These are phyloP conservation scores for Drosophila paulistorum DNA, from an alignment of 1,140 invertebrate genomes.

Conservation along the genomic window DNA sequence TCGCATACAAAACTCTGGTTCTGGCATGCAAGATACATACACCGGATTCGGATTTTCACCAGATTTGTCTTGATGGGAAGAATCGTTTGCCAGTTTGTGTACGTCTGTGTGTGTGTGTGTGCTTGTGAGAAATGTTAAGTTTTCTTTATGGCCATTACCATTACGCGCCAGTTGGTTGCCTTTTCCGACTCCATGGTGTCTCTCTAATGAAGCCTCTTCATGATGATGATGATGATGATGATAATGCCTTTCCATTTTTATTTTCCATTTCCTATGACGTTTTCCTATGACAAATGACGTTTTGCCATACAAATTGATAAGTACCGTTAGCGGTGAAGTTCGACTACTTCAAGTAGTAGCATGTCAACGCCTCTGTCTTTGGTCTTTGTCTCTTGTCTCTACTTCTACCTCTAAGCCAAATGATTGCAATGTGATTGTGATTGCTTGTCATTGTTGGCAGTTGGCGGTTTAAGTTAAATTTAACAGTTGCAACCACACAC, in stretches of 20 bases:
- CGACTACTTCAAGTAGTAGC: slow-evolving; percentile 22
- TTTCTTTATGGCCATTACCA: slow-evolving; percentile 65
- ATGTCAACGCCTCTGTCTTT: slow-evolving; percentile 49
- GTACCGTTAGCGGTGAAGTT: slow-evolving; percentile 65
- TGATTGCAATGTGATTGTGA: slow-evolving; percentile 42
- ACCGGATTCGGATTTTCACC: slow-evolving; percentile 59
- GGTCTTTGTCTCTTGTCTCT: background rate
- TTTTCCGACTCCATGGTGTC: slow-evolving; percentile 24
- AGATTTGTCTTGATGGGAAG: slow-evolving; percentile 39
- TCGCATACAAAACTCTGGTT: slow-evolving; percentile 28
- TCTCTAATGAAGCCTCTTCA: slow-evolving; percentile 62
- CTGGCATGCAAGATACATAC: slow-evolving; percentile 58
- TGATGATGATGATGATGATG: background rate
- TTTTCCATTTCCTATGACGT: slow-evolving; percentile 15
- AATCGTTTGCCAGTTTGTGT: background rate
- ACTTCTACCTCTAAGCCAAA: background rate
- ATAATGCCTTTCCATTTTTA: slow-evolving; percentile 42
- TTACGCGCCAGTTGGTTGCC: slow-evolving; percentile 47
- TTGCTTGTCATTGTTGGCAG: slow-evolving; percentile 64
- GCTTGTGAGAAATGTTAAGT: slow-evolving; percentile 57
- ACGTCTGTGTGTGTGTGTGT: background rate
- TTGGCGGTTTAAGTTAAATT: slow-evolving; percentile 40
- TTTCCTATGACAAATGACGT: slow-evolving; percentile 63
- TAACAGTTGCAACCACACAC: slow-evolving; percentile 24
- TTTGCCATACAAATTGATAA: slow-evolving; percentile 72